Percentiles rank a stretch among this genome's conserved stretches.
Evolutionary conservation across 1,140 invertebrate species (phyloP).

Genomic region (Drosophila littoralis): DNA sequence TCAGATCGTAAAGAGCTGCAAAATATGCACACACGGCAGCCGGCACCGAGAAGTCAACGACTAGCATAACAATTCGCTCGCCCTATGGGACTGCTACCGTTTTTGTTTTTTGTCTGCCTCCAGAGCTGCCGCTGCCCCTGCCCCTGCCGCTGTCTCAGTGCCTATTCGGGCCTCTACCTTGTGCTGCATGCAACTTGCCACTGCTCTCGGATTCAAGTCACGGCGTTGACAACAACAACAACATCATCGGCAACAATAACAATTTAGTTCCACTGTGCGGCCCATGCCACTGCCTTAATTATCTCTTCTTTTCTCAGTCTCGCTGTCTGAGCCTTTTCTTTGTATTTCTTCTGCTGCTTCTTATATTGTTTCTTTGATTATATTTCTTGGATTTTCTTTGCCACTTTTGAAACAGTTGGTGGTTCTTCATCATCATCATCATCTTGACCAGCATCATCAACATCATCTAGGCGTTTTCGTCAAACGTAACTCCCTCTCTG

Average conservation of each 20-base stretch:
- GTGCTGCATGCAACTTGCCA: conserved; percentile 12
- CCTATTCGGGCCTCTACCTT: conserved; percentile 31
- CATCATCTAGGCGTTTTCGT: conserved; percentile 25
- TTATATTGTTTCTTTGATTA: conserved; percentile 35
- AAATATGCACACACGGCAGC: conserved; percentile 50
- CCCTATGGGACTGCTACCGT: conserved; percentile 78
- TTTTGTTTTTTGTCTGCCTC: conserved; percentile 36
- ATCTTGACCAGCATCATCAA: neutral
- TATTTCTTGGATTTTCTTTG: conserved; percentile 58
- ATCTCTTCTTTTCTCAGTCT: conserved; percentile 32
- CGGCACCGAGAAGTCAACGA: conserved; percentile 59
- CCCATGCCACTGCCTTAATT: conserved; percentile 43
- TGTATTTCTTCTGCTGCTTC: conserved; percentile 31
- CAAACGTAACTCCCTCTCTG: conserved; percentile 53
- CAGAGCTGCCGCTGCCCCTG: neutral
- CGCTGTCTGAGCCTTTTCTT: conserved; percentile 25
- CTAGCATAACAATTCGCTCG: conserved; percentile 82
- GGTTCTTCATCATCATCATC: conserved; percentile 43
- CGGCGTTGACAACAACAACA: conserved; percentile 42
- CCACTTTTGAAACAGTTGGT: conserved; percentile 54
- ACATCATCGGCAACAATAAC: conserved; percentile 45
- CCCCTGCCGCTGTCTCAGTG: conserved; percentile 20
- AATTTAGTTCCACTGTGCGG: conserved; percentile 78
- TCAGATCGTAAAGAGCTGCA: conserved; percentile 70
- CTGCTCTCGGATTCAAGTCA: conserved; percentile 17